These are phyloP conservation scores for Tamandua tetradactyla DNA, from an alignment of 2,797 vertebrate genomes.

Conservation along the genomic window DNA sequence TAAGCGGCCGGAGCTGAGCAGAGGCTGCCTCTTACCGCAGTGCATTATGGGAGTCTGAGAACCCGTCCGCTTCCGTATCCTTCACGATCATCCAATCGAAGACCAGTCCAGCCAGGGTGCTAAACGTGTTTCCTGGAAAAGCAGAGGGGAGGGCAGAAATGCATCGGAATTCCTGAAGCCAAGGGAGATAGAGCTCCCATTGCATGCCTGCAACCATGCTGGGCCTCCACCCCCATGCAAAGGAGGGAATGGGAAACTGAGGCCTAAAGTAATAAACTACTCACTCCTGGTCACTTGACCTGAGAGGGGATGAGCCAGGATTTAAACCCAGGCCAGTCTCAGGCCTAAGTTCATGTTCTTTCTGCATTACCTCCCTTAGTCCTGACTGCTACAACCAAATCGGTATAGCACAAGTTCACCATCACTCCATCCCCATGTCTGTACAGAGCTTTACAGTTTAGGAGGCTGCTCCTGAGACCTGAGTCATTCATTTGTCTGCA, in stretches of 20 bases:
- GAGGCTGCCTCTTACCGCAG: conserved; percentile 87
- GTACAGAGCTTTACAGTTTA: not conserved
- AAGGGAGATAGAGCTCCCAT: not conserved
- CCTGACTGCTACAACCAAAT: not conserved
- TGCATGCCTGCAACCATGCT: not conserved
- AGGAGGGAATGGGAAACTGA: not conserved
- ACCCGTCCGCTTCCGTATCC: conserved; percentile 89
- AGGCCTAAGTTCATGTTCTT: not conserved
- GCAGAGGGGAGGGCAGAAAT: not conserved
- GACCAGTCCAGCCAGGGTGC: conserved; percentile 93
- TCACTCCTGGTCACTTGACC: not conserved
- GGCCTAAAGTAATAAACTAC: not conserved
- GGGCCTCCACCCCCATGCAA: not conserved
- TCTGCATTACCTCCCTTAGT: not conserved
- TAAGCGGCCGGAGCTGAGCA: not conserved
- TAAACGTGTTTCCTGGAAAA: conserved; percentile 95
- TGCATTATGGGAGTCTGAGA: conserved; percentile 93
- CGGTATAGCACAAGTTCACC: not conserved
- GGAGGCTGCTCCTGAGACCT: not conserved
- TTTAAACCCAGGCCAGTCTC: not conserved
- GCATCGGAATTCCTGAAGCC: not conserved
- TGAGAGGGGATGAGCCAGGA: not conserved
- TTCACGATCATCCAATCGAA: conserved; percentile 97
- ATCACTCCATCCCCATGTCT: no score
- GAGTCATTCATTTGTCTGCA: not conserved